A percentile compares a stretch with the other conserved stretches of the same genome.
Conservation (phyloP, 1,140 invertebrate genomes). For the Brachystomella parvula region DNA sequence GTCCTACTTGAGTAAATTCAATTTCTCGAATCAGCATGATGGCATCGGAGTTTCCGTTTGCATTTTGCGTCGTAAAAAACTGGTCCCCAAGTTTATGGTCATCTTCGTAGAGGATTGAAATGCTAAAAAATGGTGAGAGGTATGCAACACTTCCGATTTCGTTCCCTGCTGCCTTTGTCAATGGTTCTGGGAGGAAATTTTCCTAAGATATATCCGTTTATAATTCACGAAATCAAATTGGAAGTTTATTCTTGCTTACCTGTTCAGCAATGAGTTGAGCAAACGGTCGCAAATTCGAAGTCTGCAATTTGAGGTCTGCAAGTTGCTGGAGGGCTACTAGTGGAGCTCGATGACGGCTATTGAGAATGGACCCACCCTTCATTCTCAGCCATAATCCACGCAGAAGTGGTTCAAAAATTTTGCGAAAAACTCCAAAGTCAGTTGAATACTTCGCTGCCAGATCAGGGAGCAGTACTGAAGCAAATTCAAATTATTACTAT, state of each 20-base stretch:
- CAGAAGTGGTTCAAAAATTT: slow-evolving; percentile 63
- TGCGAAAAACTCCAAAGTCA: slow-evolving; percentile 50
- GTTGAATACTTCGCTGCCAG: slow-evolving; percentile 52
- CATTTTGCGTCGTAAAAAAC: slow-evolving; percentile 50
- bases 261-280: slow-evolving; percentile 62
- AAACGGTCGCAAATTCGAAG: slow-evolving; percentile 57
- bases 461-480: slow-evolving; percentile 59
- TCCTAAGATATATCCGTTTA: slow-evolving; percentile 45
- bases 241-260: slow-evolving; percentile 32
- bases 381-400: slow-evolving; percentile 60
- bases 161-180: slow-evolving; percentile 62
- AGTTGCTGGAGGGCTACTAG: slow-evolving; percentile 59
- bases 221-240: slow-evolving; percentile 26
- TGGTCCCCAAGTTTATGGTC: slow-evolving; percentile 67
- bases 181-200: slow-evolving; percentile 66
- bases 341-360: slow-evolving; percentile 60
- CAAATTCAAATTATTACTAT: slow-evolving; percentile 44
- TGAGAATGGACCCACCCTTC: slow-evolving; percentile 60
- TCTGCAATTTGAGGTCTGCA: slow-evolving; percentile 55
- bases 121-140: slow-evolving; percentile 78
- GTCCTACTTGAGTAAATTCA: slow-evolving; percentile 55
- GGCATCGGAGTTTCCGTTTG: slow-evolving; percentile 52
- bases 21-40: slow-evolving; percentile 60
- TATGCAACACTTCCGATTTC: slow-evolving; percentile 74
- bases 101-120: slow-evolving; percentile 89